Evolutionary conservation across 2,888 invertebrate genomes (phyloP).

Genomic region (Esperia sulphurella): DNA sequence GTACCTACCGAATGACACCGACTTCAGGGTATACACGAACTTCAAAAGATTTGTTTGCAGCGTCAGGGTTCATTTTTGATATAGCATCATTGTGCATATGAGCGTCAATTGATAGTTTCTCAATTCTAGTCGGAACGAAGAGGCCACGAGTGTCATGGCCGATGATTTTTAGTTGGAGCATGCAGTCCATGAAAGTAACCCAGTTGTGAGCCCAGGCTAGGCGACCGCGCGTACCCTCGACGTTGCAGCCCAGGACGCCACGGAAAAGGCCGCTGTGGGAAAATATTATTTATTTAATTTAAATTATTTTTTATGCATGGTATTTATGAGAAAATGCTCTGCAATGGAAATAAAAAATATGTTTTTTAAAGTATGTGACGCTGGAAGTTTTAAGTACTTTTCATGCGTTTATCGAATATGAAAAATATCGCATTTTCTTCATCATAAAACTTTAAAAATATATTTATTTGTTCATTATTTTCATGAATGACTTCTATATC

Average conservation of each 20-base stretch:
- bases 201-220: conserved; percentile 89
- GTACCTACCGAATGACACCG: conserved; percentile 74
- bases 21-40: conserved; percentile 67
- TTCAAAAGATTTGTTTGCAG: conserved; percentile 62
- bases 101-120: conserved; percentile 85
- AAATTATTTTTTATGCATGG: too few species aligned
- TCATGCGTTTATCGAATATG: too few species aligned
- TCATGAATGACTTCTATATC: too few species aligned
- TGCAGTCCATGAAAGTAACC: conserved; percentile 93
- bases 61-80: conserved; percentile 65
- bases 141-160: conserved; percentile 84
- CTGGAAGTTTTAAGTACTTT: too few species aligned
- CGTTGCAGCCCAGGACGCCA: conserved; percentile 76
- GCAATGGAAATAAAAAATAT: too few species aligned
- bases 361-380: too few species aligned
- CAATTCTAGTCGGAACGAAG: conserved; percentile 87
- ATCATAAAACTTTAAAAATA: too few species aligned
- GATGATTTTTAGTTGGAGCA: conserved; percentile 90
- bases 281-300: conserved; percentile 17
- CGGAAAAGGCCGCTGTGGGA: conserved; percentile 77
- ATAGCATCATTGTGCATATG: conserved; percentile 77
- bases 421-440: too few species aligned
- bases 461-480: too few species aligned
- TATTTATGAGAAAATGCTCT: too few species aligned
- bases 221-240: conserved; percentile 70